phyloP scores from a whole-genome alignment of 2,888 invertebrate species.

The Patella ulyssiponensis region DNA sequence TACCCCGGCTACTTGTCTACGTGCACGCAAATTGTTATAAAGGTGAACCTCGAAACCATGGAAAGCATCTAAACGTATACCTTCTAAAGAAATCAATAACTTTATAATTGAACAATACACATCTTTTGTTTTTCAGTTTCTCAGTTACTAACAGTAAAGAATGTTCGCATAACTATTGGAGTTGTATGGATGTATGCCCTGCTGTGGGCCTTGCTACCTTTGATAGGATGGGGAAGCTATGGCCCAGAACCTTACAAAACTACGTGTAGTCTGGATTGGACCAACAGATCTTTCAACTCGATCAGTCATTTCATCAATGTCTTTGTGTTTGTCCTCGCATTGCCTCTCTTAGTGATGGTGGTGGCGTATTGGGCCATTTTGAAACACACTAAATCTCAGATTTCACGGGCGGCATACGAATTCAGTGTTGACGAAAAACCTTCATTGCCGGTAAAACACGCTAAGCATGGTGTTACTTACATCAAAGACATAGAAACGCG shows the following conservation, averaged over 20 bases:
- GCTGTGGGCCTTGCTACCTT: slow-evolving; percentile 27
- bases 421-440: background rate
- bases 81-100: too few relatives aligned
- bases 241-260: slow-evolving; percentile 29
- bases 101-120: too few relatives aligned
- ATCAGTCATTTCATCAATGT: slow-evolving; percentile 18
- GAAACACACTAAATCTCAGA: slow-evolving; percentile 14
- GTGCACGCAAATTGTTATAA: too few relatives aligned
- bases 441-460: background rate
- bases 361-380: slow-evolving; percentile 11
- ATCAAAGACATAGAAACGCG: slow-evolving; percentile 10
- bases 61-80: too few relatives aligned
- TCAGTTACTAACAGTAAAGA: background rate
- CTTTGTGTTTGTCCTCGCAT: slow-evolving; percentile 17
- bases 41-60: too few relatives aligned
- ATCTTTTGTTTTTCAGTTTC: background rate
- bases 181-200: slow-evolving; percentile 24
- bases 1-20: too few relatives aligned
- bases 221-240: slow-evolving; percentile 32
- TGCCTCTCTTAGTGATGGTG: slow-evolving; percentile 22
- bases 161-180: slow-evolving; percentile 6
- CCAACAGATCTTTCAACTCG: background rate
- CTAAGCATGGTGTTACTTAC: background rate
- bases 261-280: slow-evolving; percentile 33
- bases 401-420: background rate